Base-by-base conservation (phyloP, 2,888 invertebrate genomes). In the Alitta virens region DNA sequence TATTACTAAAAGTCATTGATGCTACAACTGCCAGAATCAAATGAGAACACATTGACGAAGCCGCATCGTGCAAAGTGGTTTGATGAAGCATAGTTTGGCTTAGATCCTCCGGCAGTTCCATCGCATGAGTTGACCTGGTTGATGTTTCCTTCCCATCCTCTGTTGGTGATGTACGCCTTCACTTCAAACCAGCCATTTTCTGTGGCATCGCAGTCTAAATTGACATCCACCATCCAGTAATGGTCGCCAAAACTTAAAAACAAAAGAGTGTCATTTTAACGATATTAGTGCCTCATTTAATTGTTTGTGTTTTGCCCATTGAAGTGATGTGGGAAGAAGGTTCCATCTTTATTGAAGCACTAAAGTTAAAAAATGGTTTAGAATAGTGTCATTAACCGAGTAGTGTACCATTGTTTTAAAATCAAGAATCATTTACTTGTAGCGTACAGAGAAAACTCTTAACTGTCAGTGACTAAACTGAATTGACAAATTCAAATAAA, bases 161-260 rank as follows among this genome's bases (percentile, higher is more conserved):
- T 49, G 5, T 64, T 63, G 7, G 60, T 54, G n/a, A 52, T 26
- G 33, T 46, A 52, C 1, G 58, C 77, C 69, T 82, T 83, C 23
- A 82, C 63, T 63, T 83, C 81, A 62, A 82, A 82, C 80, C 81
- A 82, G 33, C 81, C 81, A 16, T 74, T 65, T 42, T 77, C 72
- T 0, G 78, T 72, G 60, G 75, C 68, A 3, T 71, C 67, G 67
- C 82, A 82, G 66, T 82, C 80, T 77, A 82, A 79, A 26, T 75
- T 71, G 27, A 82, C 56, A 56, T 80, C 77, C n/a, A 78, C 71
- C 72, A 82, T 74, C 82, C 82, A 82, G 67, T 81, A 83, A 58
- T 76, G 76, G 7, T 76, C 72, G 0, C 81, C 46, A n/a, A n/a
- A 46, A 12, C 46, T 46, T 3, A 21, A 46, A 46, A 46, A 18